Evolutionary conservation across 1,140 invertebrate species (phyloP).

Genomic region (Lamellibrachia luymesi): DNA sequence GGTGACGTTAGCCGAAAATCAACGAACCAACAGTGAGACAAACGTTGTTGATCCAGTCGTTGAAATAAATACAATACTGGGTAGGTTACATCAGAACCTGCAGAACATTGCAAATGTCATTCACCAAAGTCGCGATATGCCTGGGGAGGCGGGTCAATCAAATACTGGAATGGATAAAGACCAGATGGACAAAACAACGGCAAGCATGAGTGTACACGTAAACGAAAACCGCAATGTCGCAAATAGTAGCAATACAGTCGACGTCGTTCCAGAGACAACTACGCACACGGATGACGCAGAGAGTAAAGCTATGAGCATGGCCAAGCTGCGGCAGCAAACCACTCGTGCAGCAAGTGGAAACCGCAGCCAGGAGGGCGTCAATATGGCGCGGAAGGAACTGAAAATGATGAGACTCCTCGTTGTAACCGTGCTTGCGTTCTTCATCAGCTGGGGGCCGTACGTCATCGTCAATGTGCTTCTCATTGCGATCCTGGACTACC

Average conservation of each 20-base stretch:
- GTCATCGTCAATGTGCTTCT: neutral
- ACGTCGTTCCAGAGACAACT: neutral
- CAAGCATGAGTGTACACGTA: neutral
- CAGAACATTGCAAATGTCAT: neutral
- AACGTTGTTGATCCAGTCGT: neutral
- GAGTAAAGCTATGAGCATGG: neutral
- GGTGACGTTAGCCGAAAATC: neutral
- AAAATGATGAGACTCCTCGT: slow-evolving; percentile 31
- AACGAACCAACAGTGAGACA: neutral
- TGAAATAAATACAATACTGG: neutral
- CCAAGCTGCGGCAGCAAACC: neutral
- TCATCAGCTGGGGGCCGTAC: slow-evolving; percentile 35
- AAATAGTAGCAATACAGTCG: neutral
- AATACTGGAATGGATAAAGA: neutral
- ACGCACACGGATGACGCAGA: neutral
- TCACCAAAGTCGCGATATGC: neutral
- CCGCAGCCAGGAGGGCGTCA: neutral
- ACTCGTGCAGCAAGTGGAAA: neutral
- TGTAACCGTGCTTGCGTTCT: slow-evolving; percentile 27
- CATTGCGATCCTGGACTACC: slow-evolving; percentile 21
- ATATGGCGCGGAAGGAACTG: neutral
- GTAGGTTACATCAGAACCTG: neutral
- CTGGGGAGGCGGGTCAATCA: neutral
- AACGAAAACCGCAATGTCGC: neutral
- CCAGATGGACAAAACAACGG: neutral